Conservation (phyloP, 2,113 vertebrate species). For the Chlorodrepanis virens region DNA sequence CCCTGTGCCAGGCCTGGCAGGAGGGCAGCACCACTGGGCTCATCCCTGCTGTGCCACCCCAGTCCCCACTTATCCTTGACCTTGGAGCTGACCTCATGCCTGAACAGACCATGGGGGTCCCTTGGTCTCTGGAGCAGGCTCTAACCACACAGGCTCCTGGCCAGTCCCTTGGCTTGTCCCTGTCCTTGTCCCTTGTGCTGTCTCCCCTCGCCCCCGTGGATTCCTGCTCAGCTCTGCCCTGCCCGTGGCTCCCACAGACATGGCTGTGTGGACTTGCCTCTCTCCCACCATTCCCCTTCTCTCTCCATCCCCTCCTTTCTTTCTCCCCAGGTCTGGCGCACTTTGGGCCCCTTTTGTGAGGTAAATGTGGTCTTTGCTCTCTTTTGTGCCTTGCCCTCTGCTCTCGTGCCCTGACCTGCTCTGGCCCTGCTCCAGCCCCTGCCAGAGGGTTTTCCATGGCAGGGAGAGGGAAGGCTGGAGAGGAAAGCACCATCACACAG, state of each 20-base stretch:
- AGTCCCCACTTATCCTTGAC: background rate
- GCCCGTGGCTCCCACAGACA: background rate
- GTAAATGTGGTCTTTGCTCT: constrained; percentile 75
- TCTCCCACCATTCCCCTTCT: background rate
- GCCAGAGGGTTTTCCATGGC: background rate
- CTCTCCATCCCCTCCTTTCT: constrained; percentile 46
- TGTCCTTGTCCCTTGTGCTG: background rate
- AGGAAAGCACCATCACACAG: background rate
- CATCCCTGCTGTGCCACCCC: background rate
- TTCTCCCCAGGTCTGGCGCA: constrained; percentile 86
- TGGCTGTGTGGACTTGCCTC: background rate
- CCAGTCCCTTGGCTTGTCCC: rapidly evolving
- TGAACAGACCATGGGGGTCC: rapidly evolving
- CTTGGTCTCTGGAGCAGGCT: background rate
- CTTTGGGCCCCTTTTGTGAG: constrained; percentile 88
- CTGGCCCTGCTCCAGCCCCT: background rate
- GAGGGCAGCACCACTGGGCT: background rate
- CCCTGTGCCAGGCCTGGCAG: background rate
- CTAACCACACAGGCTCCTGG: rapidly evolving
- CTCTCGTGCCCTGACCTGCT: background rate
- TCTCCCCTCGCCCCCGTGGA: rapidly evolving
- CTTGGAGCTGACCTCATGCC: background rate
- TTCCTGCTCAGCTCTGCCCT: background rate
- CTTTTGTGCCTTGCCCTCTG: background rate
- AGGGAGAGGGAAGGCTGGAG: background rate